These are phyloP conservation scores for Aselliscus stoliczkanus DNA, from an alignment of 2,797 vertebrate genomes.

Conservation along the genomic window DNA sequence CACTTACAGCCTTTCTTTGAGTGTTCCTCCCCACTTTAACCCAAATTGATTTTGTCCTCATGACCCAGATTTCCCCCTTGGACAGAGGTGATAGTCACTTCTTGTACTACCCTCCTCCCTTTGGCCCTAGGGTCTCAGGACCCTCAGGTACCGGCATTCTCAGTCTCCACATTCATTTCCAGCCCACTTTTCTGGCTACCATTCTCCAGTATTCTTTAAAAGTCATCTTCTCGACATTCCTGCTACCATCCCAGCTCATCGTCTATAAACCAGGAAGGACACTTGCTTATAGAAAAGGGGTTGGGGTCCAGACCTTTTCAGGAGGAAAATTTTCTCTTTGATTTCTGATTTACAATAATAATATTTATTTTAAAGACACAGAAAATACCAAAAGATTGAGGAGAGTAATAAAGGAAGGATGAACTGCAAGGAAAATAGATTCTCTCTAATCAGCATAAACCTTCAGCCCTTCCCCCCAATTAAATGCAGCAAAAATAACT, in stretches of 20 bases:
- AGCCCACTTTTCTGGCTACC: background rate
- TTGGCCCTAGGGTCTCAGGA: background rate
- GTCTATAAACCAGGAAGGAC: background rate
- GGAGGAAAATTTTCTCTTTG: background rate
- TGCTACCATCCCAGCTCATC: no score
- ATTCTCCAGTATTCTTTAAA: background rate
- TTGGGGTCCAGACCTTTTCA: background rate
- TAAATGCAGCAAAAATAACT: background rate
- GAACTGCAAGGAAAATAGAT: background rate
- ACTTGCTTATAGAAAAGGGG: background rate
- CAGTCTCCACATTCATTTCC: background rate
- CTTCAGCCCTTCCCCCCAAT: background rate
- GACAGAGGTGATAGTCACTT: background rate
- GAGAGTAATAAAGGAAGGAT: background rate
- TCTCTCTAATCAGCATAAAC: background rate
- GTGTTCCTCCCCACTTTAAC: background rate
- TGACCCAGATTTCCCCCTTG: background rate
- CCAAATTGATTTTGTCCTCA: background rate
- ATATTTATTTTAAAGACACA: background rate
- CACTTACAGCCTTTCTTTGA: background rate
- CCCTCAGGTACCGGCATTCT: background rate
- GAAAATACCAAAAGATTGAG: background rate
- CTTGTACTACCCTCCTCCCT: background rate
- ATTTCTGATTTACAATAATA: background rate
- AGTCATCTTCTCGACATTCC: background rate